A percentile compares a stretch with the other conserved stretches of the same genome.
Evolutionary conservation across 2,797 vertebrate species (phyloP).

Genomic region (Enteromius thamalakanensis): DNA sequence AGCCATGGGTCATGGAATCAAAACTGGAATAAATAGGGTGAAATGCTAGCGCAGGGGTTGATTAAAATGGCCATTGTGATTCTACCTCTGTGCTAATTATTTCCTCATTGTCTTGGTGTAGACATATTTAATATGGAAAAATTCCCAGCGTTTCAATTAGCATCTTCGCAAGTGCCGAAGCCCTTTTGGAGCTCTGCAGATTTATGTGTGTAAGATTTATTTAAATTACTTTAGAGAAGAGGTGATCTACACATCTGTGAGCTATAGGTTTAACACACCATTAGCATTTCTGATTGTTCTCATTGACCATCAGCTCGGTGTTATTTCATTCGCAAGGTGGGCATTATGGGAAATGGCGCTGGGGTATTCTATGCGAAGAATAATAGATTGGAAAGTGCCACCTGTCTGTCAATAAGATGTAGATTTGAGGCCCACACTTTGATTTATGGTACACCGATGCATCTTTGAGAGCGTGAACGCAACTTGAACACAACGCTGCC

Average conservation of each 20-base stretch:
- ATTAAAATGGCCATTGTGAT: constrained; percentile 87
- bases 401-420: constrained; percentile 24
- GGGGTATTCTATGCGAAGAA: constrained; percentile 2
- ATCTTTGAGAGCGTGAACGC: neutral
- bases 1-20: constrained; percentile 83
- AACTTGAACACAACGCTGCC: constrained; percentile 41
- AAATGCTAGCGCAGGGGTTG: constrained; percentile 83
- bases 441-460: neutral
- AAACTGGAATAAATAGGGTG: constrained; percentile 86
- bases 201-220: constrained; percentile 64
- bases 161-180: constrained; percentile 75
- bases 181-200: constrained; percentile 58
- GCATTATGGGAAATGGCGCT: neutral
- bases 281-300: constrained; percentile 75
- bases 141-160: constrained; percentile 81
- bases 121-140: constrained; percentile 82
- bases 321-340: neutral
- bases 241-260: constrained; percentile 42
- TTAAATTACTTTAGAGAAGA: constrained; percentile 62
- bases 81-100: constrained; percentile 86
- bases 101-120: constrained; percentile 83
- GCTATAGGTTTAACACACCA: constrained; percentile 69
- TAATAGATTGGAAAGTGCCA: neutral
- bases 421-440: constrained; percentile 36
- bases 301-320: constrained; percentile 36